These are phyloP conservation scores for Thymelicus acteon DNA, from an alignment of 2,888 invertebrate genomes.

Conservation along the genomic window DNA sequence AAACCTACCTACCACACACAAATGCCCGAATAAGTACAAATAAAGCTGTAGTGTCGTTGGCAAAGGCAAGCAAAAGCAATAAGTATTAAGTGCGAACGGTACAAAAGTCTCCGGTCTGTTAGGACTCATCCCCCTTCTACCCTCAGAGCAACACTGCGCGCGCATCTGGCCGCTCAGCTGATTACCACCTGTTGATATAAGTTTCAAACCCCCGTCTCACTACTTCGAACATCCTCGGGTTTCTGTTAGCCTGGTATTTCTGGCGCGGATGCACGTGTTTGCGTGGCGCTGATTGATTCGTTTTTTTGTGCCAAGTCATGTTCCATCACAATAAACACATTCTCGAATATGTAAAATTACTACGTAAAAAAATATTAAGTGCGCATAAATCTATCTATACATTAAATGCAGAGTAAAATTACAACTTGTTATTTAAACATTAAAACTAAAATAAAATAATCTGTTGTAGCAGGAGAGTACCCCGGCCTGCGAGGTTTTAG, in stretches of 20 bases:
- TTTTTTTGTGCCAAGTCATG: background rate
- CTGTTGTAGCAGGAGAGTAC: slow-evolving; percentile 54
- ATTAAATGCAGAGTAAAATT: too few relatives aligned
- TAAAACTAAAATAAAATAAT: slow-evolving; percentile 10
- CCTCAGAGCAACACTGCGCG: background rate
- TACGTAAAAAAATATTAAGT: too few relatives aligned
- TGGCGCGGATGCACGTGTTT: background rate
- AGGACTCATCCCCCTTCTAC: background rate
- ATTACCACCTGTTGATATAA: background rate
- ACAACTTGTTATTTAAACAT: too few relatives aligned
- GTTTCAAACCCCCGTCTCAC: background rate
- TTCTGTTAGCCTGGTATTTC: background rate
- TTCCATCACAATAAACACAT: too few relatives aligned
- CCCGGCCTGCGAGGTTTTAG: slow-evolving; percentile 68
- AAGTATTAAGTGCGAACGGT: background rate
- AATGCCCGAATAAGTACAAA: too few relatives aligned
- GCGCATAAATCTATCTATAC: too few relatives aligned
- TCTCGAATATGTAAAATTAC: too few relatives aligned
- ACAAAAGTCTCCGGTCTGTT: too few relatives aligned
- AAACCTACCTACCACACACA: too few relatives aligned
- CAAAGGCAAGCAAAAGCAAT: background rate
- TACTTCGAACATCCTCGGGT: background rate
- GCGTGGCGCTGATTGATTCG: background rate
- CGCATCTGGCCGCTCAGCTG: background rate
- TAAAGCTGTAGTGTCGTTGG: too few relatives aligned